Evolutionary conservation across 92 coral and sea anemone species (phyloP).

Genomic region (Muricea muricata): DNA sequence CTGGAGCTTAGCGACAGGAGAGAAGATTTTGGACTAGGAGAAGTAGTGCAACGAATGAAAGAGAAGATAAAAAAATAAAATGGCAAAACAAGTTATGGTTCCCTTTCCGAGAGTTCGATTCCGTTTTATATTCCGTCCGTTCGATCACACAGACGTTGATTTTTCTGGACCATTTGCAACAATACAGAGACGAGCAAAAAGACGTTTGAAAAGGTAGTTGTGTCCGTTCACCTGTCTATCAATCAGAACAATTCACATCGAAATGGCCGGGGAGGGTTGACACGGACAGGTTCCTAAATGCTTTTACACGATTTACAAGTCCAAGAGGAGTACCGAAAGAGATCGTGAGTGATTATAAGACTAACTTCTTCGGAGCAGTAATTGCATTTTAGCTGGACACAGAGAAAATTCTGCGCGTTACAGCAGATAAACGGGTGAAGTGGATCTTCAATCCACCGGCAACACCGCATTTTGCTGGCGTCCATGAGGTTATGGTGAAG

Average conservation of each 20-base stretch:
- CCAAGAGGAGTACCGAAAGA: conserved; percentile 65
- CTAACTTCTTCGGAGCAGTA: conserved; percentile 64
- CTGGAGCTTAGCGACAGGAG: conserved; percentile 64
- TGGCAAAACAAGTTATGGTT: not conserved
- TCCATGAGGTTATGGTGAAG: conserved; percentile 29
- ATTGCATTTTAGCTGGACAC: conserved; percentile 68
- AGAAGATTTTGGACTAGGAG: conserved; percentile 58
- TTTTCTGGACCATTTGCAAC: too few species aligned
- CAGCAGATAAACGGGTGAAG: not conserved
- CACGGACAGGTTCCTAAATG: conserved; percentile 72
- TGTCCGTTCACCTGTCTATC: conserved; percentile 50
- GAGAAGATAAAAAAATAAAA: not conserved
- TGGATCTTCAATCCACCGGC: too few species aligned
- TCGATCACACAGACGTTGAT: too few species aligned
- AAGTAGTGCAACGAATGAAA: conserved; percentile 9
- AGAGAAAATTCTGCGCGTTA: conserved; percentile 52
- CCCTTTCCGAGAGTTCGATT: too few species aligned
- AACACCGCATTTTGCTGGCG: conserved; percentile 7
- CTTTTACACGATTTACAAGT: too few species aligned
- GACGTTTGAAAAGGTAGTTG: too few species aligned
- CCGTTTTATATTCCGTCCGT: too few species aligned
- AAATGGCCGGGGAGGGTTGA: conserved; percentile 59
- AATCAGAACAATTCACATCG: conserved; percentile 48
- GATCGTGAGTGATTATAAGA: conserved; percentile 55
- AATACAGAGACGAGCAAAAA: too few species aligned